Evolutionary conservation across 2,797 vertebrate species (phyloP).

Genomic region (Cetoscarus ocellatus): DNA sequence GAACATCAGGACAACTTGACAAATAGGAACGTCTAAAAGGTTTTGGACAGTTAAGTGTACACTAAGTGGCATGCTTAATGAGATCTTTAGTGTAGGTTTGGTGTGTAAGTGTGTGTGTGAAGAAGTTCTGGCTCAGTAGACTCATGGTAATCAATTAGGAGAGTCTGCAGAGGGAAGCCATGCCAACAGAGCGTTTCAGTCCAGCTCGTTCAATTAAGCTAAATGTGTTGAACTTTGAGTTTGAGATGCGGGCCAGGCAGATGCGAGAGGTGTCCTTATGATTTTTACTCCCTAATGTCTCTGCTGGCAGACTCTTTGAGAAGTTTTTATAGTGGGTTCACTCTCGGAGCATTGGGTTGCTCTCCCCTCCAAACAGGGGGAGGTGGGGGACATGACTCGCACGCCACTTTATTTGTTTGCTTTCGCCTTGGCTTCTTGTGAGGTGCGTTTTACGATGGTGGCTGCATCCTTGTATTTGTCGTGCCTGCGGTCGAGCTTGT

Average conservation of each 20-base stretch:
- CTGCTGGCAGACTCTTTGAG: constrained; percentile 45
- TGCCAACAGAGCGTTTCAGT: constrained; percentile 35
- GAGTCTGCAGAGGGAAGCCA: constrained; percentile 26
- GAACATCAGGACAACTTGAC: constrained; percentile 58
- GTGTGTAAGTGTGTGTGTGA: constrained; percentile 12
- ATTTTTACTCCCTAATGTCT: constrained; percentile 61
- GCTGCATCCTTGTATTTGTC: constrained; percentile 72
- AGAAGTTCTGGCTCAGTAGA: constrained; percentile 30
- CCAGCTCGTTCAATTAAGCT: constrained; percentile 31
- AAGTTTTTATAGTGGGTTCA: constrained; percentile 72
- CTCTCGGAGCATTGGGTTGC: constrained; percentile 50
- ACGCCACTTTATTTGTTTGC: constrained; percentile 80
- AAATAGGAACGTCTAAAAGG: constrained; percentile 78
- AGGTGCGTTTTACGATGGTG: constrained; percentile 73
- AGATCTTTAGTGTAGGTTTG: constrained; percentile 38
- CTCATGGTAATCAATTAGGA: constrained; percentile 50
- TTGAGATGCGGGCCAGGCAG: constrained; percentile 47
- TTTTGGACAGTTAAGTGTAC: constrained; percentile 79
- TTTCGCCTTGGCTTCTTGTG: constrained; percentile 74
- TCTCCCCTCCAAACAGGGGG: constrained; percentile 43
- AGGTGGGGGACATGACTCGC: constrained; percentile 45
- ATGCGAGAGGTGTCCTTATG: constrained; percentile 66
- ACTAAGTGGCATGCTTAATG: constrained; percentile 67
- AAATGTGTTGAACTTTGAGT: constrained; percentile 32
- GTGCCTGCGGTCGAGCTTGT: constrained; percentile 69